Evolutionary conservation across 2,113 vertebrate species (phyloP), one percentile per base, ranked within the genome.

Genomic region (Calyptomena viridis): DNA sequence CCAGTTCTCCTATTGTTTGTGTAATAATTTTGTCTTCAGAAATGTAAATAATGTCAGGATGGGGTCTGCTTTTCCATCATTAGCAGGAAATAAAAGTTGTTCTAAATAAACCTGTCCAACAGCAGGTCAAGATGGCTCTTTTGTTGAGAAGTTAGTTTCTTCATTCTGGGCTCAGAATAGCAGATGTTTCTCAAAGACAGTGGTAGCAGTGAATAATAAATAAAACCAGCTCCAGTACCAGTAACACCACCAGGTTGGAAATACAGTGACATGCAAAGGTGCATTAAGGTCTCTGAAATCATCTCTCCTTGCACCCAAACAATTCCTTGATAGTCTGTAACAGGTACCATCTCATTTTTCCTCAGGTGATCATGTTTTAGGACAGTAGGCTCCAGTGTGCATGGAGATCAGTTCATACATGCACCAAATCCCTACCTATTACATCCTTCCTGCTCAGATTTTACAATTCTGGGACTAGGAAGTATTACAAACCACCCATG

Each of bases 91-190:
- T 90, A 68, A 56, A 90, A 79, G 46, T 76, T 6, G 31, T 81
- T 96, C 63, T 81, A 60, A 97, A 97, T 96, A 97, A 97, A 97
- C 90, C 90, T 91, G 92, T 97, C 64, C 92, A 93, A 97, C 90
- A 96, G 96, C 95, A 97, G 92, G 94, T 80, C 83, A 92, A 46
- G 74, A 44, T 88, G 89, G 63, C 58, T 96, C 62, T 68, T 92
- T 76, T 95, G 31, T 91, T 30, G 35, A 86, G 60, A 89, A 2
- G 2, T 47, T 12, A 18, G 14, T 53, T 62, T 76, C 46, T 46
- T 63, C 68, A 59, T 58, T 60, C 17, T 30, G 28, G 31, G 40
- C 63, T 58, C 62, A 56, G 74, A 83, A 42, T 12, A 33, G 53
- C 78, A 66, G 58, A 46, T 5, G 16, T 24, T 15, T 5, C 62